Evolutionary conservation across 1,140 invertebrate species (phyloP).

Genomic region (Procambarus clarkii): DNA sequence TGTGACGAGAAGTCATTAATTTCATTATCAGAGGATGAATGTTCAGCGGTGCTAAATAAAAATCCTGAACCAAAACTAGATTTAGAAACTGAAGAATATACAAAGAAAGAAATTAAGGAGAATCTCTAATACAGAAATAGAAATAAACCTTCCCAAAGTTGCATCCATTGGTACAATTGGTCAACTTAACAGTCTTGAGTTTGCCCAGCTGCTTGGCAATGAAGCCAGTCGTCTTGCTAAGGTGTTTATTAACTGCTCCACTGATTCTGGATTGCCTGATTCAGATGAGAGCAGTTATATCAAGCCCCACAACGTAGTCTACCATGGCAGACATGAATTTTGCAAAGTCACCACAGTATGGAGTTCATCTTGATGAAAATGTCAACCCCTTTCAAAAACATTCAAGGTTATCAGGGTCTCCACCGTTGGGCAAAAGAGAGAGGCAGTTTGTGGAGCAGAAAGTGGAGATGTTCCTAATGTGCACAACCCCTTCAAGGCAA

Average conservation of each 20-base stretch:
- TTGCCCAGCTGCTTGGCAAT: constrained; percentile 50
- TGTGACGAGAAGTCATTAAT: background rate
- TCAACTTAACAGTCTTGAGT: constrained; percentile 57
- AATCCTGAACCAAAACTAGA: background rate
- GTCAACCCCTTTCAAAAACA: constrained; percentile 49
- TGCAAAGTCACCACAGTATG: constrained; percentile 1
- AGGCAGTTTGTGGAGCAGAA: constrained; percentile 51
- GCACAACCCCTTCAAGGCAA: constrained; percentile 14
- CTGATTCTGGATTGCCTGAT: constrained; percentile 54
- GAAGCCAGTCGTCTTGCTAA: constrained; percentile 57
- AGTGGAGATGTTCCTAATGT: constrained; percentile 15
- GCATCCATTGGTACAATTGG: constrained; percentile 52
- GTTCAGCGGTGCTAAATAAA: too few species aligned
- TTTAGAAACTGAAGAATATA: background rate
- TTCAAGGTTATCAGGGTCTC: constrained; percentile 35
- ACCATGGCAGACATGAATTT: constrained; percentile 42
- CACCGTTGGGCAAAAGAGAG: constrained; percentile 50
- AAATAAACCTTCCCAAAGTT: constrained; percentile 18
- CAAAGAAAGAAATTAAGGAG: background rate
- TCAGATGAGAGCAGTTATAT: constrained; percentile 33
- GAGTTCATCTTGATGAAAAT: constrained; percentile 43
- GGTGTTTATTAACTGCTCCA: constrained; percentile 65
- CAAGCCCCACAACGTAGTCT: background rate
- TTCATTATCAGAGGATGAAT: background rate
- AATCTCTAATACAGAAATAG: background rate